Conservation (phyloP, 2,888 invertebrate genomes). For the Clitarchus hookeri region DNA sequence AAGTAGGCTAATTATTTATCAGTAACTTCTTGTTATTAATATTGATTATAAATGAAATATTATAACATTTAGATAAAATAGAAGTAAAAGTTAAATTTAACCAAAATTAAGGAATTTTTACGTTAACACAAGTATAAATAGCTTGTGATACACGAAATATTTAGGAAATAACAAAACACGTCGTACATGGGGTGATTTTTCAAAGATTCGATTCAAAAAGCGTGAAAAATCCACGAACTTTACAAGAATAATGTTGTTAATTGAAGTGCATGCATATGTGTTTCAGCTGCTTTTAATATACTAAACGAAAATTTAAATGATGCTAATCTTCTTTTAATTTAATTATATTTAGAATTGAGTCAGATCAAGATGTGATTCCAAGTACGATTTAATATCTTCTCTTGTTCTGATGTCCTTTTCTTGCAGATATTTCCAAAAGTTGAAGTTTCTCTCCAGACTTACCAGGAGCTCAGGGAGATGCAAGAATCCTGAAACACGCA, state of each 20-base stretch:
- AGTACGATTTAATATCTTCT: constrained; percentile 30
- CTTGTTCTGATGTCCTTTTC: constrained; percentile 47
- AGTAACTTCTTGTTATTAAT: too few species aligned
- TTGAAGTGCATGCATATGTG: neutral
- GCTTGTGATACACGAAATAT: too few species aligned
- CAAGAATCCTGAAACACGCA: constrained; percentile 72
- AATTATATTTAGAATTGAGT: neutral
- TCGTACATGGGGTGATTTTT: too few species aligned
- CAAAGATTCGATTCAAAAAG: too few species aligned
- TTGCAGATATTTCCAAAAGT: constrained; percentile 81
- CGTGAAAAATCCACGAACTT: too few species aligned
- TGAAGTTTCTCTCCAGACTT: constrained; percentile 85
- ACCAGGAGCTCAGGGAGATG: constrained; percentile 90
- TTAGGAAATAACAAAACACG: too few species aligned
- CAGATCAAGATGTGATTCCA: neutral
- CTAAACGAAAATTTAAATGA: neutral
- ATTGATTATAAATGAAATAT: too few species aligned
- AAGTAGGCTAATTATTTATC: too few species aligned
- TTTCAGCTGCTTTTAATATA: neutral
- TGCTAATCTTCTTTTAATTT: neutral
- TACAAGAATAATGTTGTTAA: neutral
- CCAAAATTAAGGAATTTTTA: too few species aligned
- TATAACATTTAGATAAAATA: too few species aligned
- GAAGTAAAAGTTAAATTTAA: too few species aligned
- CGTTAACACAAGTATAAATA: too few species aligned